These are phyloP conservation scores for mouse (Mus musculus) DNA, from an alignment of 2,113 vertebrate genomes.

Conservation along the genomic window DNA sequence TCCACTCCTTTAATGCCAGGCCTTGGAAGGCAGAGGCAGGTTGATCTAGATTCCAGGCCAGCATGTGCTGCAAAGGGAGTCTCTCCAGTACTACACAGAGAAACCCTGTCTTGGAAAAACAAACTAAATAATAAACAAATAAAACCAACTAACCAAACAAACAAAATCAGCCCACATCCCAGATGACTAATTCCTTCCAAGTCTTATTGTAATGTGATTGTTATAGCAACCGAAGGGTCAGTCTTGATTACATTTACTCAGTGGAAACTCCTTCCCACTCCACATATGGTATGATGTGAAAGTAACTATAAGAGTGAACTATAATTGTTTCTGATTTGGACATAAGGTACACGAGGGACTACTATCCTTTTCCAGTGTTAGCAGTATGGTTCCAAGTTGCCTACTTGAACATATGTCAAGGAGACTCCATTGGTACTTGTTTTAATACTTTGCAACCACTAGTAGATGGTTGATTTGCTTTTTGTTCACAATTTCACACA, in stretches of 20 bases:
- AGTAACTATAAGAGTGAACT: neutral
- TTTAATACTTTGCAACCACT: neutral
- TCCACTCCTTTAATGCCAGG: neutral
- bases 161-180: neutral
- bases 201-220: neutral
- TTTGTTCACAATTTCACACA: neutral
- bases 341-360: neutral
- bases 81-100: neutral
- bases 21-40: neutral
- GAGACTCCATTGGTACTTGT: neutral
- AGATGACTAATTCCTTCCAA: neutral
- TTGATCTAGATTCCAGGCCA: neutral
- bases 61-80: neutral
- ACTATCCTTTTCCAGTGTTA: neutral
- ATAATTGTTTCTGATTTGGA: neutral
- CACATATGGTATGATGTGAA: neutral
- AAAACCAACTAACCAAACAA: neutral
- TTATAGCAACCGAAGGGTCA: neutral
- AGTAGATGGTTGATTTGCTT: neutral
- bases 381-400: neutral
- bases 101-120: neutral
- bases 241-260: neutral
- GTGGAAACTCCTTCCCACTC: neutral
- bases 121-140: neutral
- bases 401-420: neutral